A percentile compares a stretch with the other conserved stretches of the same genome.
These are phyloP conservation scores for Nibea albiflora DNA, from an alignment of 2,113 vertebrate species.

Conservation along the genomic window DNA sequence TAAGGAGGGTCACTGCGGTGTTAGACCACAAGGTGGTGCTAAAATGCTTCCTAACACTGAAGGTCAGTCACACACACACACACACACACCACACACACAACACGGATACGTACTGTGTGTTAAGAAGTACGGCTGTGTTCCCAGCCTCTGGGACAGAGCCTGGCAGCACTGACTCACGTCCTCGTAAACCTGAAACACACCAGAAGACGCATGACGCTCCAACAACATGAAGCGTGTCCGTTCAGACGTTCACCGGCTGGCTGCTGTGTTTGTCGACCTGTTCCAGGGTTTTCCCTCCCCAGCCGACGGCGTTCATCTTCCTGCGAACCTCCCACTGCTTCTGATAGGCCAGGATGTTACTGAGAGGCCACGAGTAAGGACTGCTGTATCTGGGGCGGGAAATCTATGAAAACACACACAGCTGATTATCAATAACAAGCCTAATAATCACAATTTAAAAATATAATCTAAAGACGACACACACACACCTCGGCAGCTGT, in stretches of 20 bases:
- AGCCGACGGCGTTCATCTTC: slow-evolving; percentile 98
- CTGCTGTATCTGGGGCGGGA: slow-evolving; percentile 84
- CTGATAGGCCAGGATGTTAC: slow-evolving; percentile 89
- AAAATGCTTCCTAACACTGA: background rate
- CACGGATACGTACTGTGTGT: slow-evolving; percentile 90
- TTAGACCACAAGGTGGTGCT: slow-evolving; percentile 55
- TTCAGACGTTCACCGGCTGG: fast-evolving
- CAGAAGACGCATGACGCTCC: background rate
- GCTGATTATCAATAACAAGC: background rate
- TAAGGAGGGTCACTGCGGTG: fast-evolving
- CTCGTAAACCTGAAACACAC: slow-evolving; percentile 91
- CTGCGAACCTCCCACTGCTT: slow-evolving; percentile 96
- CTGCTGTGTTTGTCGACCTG: slow-evolving; percentile 84
- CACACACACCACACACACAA: background rate
- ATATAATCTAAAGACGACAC: background rate
- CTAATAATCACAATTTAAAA: background rate
- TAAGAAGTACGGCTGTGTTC: slow-evolving; percentile 96
- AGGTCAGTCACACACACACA: too few species aligned
- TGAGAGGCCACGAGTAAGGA: slow-evolving; percentile 86
- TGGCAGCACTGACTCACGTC: slow-evolving; percentile 96
- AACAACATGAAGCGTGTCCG: background rate
- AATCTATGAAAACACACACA: slow-evolving; percentile 70
- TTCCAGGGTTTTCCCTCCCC: slow-evolving; percentile 92
- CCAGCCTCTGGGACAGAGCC: slow-evolving; percentile 94
- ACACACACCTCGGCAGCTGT: slow-evolving; percentile 91